Conservation (phyloP, 2,797 vertebrate species). For the Gadopsis bispinosus region DNA sequence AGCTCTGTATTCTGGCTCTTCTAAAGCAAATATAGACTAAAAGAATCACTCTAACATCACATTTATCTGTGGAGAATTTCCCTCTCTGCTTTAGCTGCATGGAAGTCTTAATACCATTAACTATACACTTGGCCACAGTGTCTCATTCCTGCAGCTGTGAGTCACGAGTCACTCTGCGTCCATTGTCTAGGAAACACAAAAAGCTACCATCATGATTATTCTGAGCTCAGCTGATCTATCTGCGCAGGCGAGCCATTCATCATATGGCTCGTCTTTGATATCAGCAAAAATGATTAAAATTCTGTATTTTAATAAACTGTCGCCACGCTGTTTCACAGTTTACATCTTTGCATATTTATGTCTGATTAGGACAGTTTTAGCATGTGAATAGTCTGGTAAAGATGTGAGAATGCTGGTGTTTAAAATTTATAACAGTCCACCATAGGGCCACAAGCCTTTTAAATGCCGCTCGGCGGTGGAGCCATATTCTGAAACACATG, state of each 20-base stretch:
- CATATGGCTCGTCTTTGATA: slow-evolving; percentile 56
- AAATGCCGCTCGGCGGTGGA: slow-evolving; percentile 79
- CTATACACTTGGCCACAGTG: slow-evolving; percentile 27
- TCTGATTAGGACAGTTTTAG: slow-evolving; percentile 61
- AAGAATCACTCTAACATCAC: slow-evolving; percentile 5
- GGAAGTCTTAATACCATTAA: slow-evolving; percentile 16
- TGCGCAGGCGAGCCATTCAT: slow-evolving; percentile 54
- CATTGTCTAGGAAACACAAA: slow-evolving; percentile 75
- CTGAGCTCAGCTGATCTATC: slow-evolving; percentile 47
- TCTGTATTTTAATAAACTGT: slow-evolving; percentile 61
- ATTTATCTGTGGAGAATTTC: slow-evolving; percentile 24
- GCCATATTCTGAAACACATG: slow-evolving; percentile 87
- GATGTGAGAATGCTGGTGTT: slow-evolving; percentile 63
- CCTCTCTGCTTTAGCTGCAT: slow-evolving; percentile 28
- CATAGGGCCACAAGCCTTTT: slow-evolving; percentile 78
- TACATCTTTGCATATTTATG: slow-evolving; percentile 57
- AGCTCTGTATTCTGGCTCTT: not conserved
- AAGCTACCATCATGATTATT: slow-evolving; percentile 60
- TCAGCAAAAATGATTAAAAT: slow-evolving; percentile 57
- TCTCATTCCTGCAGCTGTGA: slow-evolving; percentile 66
- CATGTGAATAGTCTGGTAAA: slow-evolving; percentile 56
- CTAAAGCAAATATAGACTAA: slow-evolving; percentile 18
- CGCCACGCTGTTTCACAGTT: slow-evolving; percentile 36
- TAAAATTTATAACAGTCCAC: slow-evolving; percentile 76
- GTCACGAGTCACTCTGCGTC: slow-evolving; percentile 52